Base-by-base conservation (phyloP, 1,140 invertebrate species). In the Cheumatopsyche charites region DNA sequence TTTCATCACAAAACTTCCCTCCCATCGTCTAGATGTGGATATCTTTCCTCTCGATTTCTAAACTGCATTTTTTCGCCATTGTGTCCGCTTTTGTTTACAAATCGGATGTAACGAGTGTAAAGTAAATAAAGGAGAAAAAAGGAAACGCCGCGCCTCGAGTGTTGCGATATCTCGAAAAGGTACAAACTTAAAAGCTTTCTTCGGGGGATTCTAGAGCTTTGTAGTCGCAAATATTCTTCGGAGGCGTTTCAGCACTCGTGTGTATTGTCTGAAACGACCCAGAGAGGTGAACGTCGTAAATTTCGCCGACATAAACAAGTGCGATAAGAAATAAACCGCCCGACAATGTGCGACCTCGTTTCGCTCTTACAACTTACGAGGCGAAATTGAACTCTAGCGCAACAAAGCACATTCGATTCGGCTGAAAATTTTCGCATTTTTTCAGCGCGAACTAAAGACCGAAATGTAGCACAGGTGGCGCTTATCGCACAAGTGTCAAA, bases 151-250 rank as follows among this genome's bases (percentile, higher is more conserved):
- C 23, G 15, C 21, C 21, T 23, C 66, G 26, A 68, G 66, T 26
- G 29, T 55, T 68, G 21, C 29, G 66, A 55, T 55, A 68, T 23
- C 47, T 68, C 17, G 45, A 55, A 55, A 68, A 68, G 15, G 45
- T 66, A 36, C 15, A 55, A 36, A 41, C 66, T 68, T 68, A 68
- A 68, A 68, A 68, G 66, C 66, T 55, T 55, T 47, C 66, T 68
- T 26, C 21, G 63, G 43, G 45, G 47, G 66, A 55, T 26, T 68
- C 29, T 21, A 68, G 66, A 55, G 65, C 65, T 45, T 65, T 65
- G 15, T 36, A 36, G 45, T 68, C 19, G 29, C 21, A 68, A 68
- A 68, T 41, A 58, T 41, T 55, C 26, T 47, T 49, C n/a, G 21
- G 23, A 23, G 42, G 43, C 36, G 41, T 45, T 25, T 66, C 12